Base-by-base conservation (phyloP, 2,797 vertebrate genomes). In the Pangasius macronema region DNA sequence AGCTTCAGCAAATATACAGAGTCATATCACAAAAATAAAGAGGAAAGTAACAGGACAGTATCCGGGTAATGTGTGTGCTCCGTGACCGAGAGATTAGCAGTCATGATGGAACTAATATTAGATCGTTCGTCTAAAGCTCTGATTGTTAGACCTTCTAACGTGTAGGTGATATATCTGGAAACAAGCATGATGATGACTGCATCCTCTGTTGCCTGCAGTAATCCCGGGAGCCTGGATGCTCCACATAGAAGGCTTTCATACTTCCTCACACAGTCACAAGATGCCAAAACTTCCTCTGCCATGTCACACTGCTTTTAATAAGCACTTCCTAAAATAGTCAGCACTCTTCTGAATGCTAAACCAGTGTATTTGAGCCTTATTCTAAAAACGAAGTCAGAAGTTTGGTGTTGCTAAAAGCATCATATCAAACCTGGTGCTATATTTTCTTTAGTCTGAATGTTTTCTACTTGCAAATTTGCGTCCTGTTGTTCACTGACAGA, bases 181-280 rank as follows among this genome's bases (percentile, higher is more conserved):
- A 61, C 36, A 42, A 83, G 49, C 42, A 67, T 24, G 33, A 51
- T 1, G 75, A 75, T 73, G n/a, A n/a, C n/a, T 20, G 49, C 30
- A 36, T 68, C 75, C 46, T 75, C 22, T 53, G 11, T 49, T 76
- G 67, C 70, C 49, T 72, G 20, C 49, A 33, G 59, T 77, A 67
- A 30, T 83, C 86, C 46, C 73, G 30, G 49, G 49, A 87, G 86
- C 33, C 49, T 27, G 39, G n/a, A 77, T 76, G 70, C 30, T 73
- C 86, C 70, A 82, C 33, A 73, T 75, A 36, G 30, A 59, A 1
- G 13, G 49, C 79, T 59, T 82, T 86, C n/a, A 72, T 63, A 39
- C 80, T 83, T 49, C 33, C 42, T 59, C 67, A 75, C n/a, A 57
- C 13, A 70, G 76, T 86, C 77, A 83, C 80, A 42, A 51, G 68